Evolutionary conservation across 2,888 invertebrate species (phyloP).

Genomic region (Cactoblastis cactorum): DNA sequence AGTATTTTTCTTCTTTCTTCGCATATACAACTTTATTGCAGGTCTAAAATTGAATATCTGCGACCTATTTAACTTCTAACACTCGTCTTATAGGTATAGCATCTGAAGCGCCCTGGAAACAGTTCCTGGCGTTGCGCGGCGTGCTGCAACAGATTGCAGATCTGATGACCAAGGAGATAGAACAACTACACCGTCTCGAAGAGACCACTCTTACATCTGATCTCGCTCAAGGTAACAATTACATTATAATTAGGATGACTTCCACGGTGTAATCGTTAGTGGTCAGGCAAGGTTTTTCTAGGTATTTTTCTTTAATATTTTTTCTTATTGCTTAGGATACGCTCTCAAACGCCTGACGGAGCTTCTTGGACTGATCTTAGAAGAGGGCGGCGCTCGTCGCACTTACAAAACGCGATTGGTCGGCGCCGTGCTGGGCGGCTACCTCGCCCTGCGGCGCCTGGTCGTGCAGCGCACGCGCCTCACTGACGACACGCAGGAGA

Average conservation of each 20-base stretch:
- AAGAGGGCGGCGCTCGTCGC: slow-evolving; percentile 91
- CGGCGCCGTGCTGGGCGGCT: slow-evolving; percentile 95
- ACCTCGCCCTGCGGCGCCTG: slow-evolving; percentile 92
- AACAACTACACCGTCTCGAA: slow-evolving; percentile 92
- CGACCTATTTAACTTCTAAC: too few species aligned
- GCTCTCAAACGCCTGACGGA: slow-evolving; percentile 94
- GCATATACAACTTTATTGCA: too few species aligned
- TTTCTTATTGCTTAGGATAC: slow-evolving; percentile 78
- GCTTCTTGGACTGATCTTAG: slow-evolving; percentile 91
- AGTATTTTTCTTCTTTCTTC: too few species aligned
- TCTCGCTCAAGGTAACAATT: slow-evolving; percentile 86
- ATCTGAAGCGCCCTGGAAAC: slow-evolving; percentile 93
- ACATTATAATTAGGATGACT: too few species aligned
- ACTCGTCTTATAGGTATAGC: slow-evolving; percentile 77
- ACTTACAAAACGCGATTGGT: slow-evolving; percentile 94
- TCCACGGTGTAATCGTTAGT: too few species aligned
- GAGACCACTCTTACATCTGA: slow-evolving; percentile 96
- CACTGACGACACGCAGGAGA: slow-evolving; percentile 98
- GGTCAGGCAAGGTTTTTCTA: too few species aligned
- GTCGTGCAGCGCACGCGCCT: slow-evolving; percentile 96
- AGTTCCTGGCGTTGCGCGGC: slow-evolving; percentile 93
- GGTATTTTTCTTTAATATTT: neutral
- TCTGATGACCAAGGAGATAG: slow-evolving; percentile 92
- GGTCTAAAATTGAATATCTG: too few species aligned
- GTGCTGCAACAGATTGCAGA: slow-evolving; percentile 91